Conservation (phyloP, 2,797 vertebrate species). For the Mus caroli region DNA sequence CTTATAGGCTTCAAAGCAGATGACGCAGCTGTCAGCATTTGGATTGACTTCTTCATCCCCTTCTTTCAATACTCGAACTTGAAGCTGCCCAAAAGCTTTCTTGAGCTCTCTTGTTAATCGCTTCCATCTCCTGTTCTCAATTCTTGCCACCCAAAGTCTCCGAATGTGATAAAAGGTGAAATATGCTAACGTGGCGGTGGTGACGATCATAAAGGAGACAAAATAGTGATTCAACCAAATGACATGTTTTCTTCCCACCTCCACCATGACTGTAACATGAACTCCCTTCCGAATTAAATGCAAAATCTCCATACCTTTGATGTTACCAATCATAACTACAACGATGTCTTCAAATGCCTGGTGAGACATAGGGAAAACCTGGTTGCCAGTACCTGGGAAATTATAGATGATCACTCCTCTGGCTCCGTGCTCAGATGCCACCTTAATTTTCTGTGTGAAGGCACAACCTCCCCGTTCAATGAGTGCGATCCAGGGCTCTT, state of each 20-base stretch:
- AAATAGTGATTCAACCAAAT: constrained; percentile 79
- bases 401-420: constrained; percentile 80
- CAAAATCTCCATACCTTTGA: constrained; percentile 79
- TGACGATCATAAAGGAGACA: constrained; percentile 66
- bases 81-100: constrained; percentile 74
- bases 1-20: constrained; percentile 79
- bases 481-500: constrained; percentile 46
- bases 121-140: constrained; percentile 70
- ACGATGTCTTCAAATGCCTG: constrained; percentile 68
- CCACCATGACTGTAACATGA: constrained; percentile 56
- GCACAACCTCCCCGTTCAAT: constrained; percentile 70
- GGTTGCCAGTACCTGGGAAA: constrained; percentile 73
- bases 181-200: constrained; percentile 49
- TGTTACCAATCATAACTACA: constrained; percentile 74
- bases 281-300: constrained; percentile 77
- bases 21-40: constrained; percentile 72
- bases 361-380: constrained; percentile 78
- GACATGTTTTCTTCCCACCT: constrained; percentile 75
- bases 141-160: constrained; percentile 63
- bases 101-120: constrained; percentile 61
- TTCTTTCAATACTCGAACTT: constrained; percentile 74
- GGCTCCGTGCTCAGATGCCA: constrained; percentile 69
- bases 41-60: constrained; percentile 72
- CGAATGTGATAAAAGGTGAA: constrained; percentile 74
- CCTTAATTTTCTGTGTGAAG: constrained; percentile 80